Evolutionary conservation across 2,888 invertebrate genomes (phyloP), one percentile per base, ranked within the genome.

Genomic region (Melinaea marsaeus): DNA sequence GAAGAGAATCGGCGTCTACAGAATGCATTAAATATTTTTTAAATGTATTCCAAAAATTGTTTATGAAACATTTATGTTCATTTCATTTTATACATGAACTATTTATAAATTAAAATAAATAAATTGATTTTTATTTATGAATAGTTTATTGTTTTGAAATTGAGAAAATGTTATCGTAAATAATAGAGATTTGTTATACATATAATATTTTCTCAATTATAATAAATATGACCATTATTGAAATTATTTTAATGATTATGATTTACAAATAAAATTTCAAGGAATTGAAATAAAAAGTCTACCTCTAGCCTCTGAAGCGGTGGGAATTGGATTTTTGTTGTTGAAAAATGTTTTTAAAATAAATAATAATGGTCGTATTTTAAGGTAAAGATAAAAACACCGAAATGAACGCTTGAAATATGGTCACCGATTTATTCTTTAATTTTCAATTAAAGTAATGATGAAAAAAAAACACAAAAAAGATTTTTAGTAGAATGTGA

Each of bases 1-100:
- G 76, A 96, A 96, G 78, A 92, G 96, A 72, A 93, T 95, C 67
- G 95, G 95, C 11, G 92, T 92, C 11, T 94, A 91, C 82, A 89
- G 92, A 75, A 83, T 90, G 66, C 90, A 90, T 60, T 90, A 89
- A 83, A 66, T n/a, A 32, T 51, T 51, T 7, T 2, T 2, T 7
- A 9, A 32, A 32, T 7, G 9, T 22, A 9, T 32, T 2, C 32
- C 9, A 7, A 3, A 51, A 7, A n/a, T 51, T 4, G 32, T 22
- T 22, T 22, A 22, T 51, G 32, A 22, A 9, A 11, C 32, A 3
- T 51, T 32, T 51, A 32, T 32, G 22, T 51, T 51, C 2, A 45
- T 1, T 42, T 56, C 55, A 55, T 42, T 55, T 58, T 9, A 42
- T 55, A 64, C 64, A 60, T 62, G 57, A 55, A 63, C 64, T 66